phyloP scores from a whole-genome alignment of 2,888 invertebrate genomes.

The Nesidiocoris tenuis region DNA sequence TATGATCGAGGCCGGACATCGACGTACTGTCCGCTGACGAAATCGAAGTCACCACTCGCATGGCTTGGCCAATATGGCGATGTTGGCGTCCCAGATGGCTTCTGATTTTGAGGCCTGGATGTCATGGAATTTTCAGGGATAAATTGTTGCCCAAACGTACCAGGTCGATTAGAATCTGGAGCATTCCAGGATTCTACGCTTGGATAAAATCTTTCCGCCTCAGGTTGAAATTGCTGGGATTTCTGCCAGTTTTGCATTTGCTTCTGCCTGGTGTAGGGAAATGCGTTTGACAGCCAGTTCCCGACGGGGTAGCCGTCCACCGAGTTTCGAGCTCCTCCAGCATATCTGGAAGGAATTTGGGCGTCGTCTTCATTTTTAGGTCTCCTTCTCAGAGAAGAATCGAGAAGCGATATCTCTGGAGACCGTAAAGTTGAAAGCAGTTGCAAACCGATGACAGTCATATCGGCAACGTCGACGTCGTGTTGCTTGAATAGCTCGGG shows the following conservation, averaged over 20 bases:
- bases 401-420: too few species aligned
- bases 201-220: not conserved
- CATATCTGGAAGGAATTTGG: too few species aligned
- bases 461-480: not conserved
- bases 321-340: too few species aligned
- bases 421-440: not conserved
- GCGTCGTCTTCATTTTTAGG: too few species aligned
- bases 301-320: too few species aligned
- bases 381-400: too few species aligned
- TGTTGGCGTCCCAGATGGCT: not conserved
- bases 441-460: not conserved
- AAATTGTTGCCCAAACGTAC: too few species aligned
- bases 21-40: not conserved
- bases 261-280: not conserved
- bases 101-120: too few species aligned
- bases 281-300: too few species aligned
- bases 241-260: not conserved
- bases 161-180: not conserved
- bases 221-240: not conserved
- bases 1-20: too few species aligned
- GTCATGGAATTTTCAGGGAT: too few species aligned
- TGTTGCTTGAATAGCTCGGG: not conserved
- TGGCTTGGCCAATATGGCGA: not conserved
- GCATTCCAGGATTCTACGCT: not conserved
- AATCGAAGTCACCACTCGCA: not conserved